Base-by-base conservation (phyloP, 2,888 invertebrate genomes). In the Volucella inflata region DNA sequence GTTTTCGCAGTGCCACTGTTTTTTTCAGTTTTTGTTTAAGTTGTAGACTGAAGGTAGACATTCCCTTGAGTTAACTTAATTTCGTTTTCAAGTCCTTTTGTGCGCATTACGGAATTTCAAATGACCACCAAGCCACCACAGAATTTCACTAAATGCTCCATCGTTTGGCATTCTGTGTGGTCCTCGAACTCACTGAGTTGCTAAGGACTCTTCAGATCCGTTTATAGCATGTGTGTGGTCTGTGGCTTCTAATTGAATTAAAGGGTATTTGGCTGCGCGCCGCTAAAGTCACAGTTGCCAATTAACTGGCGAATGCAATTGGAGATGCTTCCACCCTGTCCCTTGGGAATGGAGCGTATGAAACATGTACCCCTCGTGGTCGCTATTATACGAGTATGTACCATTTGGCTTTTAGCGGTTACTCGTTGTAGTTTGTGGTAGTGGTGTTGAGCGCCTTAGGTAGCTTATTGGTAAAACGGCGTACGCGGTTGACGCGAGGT, bases 171-270 rank as follows among this genome's bases (percentile, higher is more conserved):
- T 8, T 68, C 55, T 62, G 75, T 75, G 68, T 60, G 74, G 65
- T 80, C 59, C 62, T 76, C 65, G 42, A 17, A 62, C 30, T 59
- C 70, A 30, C 30, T 65, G 80, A 71, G 50, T 16, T 60, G 36
- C 65, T 59, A 84, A 80, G 84, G 84, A 80, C 84, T 75, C 70
- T 80, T 80, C 42, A 38, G 53, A 78, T 53, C 71, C 65, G 65
- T 59, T 30, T 72, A 51, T 46, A 79, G 80, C 67, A 67, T 81
- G 81, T 81, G 85, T 85, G 85, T 85, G 85, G 85, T 85, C 85
- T 81, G 81, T 17, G 85, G 85, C 40, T 68, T 81, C 81, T 85
- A 85, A 85, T 85, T 85, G 85, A 85, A 85, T 85, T 77, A 85
- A 85, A 68, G 81, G 68, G 76, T 77, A 81, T 85, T 81, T 80